Conservation (phyloP, 2,113 vertebrate species). For the Sula dactylatra region DNA sequence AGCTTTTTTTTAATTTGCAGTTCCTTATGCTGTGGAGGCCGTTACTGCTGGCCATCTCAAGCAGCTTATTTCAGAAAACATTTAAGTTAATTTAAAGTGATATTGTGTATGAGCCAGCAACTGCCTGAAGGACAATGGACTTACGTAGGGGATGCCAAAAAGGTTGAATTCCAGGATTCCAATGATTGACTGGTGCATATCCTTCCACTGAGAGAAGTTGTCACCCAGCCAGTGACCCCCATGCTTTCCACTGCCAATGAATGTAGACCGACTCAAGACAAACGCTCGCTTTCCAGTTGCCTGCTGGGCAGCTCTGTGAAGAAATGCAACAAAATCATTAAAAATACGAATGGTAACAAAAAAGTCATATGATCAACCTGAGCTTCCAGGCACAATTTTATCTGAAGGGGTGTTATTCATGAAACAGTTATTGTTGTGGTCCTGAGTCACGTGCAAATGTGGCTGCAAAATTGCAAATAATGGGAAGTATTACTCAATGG, state of each 20-base stretch:
- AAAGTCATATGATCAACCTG: not conserved
- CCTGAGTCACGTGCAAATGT: not conserved
- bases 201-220: constrained; percentile 85
- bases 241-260: constrained; percentile 85
- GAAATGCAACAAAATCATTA: not conserved
- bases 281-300: constrained; percentile 44
- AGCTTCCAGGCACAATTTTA: not conserved
- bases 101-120: not conserved
- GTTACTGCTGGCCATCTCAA: not conserved
- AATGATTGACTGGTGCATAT: constrained; percentile 82
- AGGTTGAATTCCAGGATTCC: constrained; percentile 87
- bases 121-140: not conserved
- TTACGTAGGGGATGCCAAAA: constrained; percentile 87
- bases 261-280: constrained; percentile 77
- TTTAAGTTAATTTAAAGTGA: not conserved
- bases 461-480: not conserved
- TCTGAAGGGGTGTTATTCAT: not conserved
- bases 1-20: not conserved
- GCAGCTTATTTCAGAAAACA: not conserved
- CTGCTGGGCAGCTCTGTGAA: constrained; percentile 27
- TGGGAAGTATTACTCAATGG: not conserved
- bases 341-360: not conserved
- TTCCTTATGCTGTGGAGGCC: not conserved
- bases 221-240: constrained; percentile 86
- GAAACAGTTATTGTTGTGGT: not conserved